Percentiles rank a stretch among this genome's conserved stretches.
Evolutionary conservation across 2,888 invertebrate genomes (phyloP).

Genomic region (Spisula solida): DNA sequence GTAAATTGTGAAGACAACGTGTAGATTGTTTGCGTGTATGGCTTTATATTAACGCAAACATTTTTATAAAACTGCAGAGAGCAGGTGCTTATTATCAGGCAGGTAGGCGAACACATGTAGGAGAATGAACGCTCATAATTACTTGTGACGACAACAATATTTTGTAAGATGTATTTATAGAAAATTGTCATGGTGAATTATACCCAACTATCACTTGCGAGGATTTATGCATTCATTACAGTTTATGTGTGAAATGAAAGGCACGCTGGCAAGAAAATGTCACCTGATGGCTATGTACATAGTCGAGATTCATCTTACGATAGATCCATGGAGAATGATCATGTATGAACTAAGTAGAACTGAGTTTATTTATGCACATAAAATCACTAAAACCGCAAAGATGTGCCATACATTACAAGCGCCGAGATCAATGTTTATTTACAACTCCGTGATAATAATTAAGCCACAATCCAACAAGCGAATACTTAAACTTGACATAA

Average conservation of each 20-base stretch:
- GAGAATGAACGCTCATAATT: neutral
- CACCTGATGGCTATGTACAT: neutral
- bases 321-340: neutral
- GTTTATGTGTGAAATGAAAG: neutral
- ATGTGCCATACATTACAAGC: too few relatives aligned
- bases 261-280: neutral
- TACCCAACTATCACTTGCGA: neutral
- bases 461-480: too few relatives aligned
- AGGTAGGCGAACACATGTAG: neutral
- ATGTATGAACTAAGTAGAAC: neutral
- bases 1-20: too few relatives aligned
- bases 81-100: neutral
- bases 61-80: neutral
- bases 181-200: neutral
- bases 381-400: too few relatives aligned
- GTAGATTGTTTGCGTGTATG: too few relatives aligned
- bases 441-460: too few relatives aligned
- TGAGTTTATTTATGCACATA: too few relatives aligned
- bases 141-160: constrained; percentile 2
- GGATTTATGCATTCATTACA: neutral
- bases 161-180: constrained; percentile 13
- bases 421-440: too few relatives aligned
- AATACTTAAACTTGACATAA: too few relatives aligned
- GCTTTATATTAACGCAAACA: too few relatives aligned
- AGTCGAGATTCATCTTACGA: neutral